A percentile compares a stretch with the other conserved stretches of the same genome.
Evolutionary conservation across 2,113 vertebrate genomes (phyloP).

Genomic region (Pseudopipra pipra): DNA sequence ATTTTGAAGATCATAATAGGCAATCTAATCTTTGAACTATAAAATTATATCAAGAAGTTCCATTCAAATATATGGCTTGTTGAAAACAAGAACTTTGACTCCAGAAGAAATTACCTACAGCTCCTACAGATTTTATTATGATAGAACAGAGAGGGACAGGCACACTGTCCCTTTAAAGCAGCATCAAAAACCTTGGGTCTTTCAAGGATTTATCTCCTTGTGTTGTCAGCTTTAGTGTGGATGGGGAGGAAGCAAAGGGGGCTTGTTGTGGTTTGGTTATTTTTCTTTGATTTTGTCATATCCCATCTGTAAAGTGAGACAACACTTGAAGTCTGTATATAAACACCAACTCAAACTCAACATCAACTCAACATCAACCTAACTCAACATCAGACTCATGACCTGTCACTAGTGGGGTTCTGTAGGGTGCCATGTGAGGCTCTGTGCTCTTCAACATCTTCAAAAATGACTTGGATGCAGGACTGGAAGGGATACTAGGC

Average conservation of each 20-base stretch:
- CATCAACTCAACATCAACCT: neutral
- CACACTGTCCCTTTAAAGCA: neutral
- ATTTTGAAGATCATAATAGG: neutral
- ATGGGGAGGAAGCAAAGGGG: neutral
- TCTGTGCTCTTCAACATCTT: neutral
- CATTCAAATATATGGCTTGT: neutral
- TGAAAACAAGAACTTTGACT: neutral
- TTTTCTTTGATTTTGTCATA: neutral
- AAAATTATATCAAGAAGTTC: neutral
- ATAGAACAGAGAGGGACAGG: neutral
- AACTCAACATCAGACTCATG: neutral
- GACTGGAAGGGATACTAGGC: neutral
- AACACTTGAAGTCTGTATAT: neutral
- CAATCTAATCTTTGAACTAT: neutral
- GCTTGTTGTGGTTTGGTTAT: neutral
- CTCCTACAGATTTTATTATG: neutral
- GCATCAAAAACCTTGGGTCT: neutral
- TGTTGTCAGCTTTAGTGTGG: neutral
- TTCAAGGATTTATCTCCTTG: neutral
- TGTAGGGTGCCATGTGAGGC: neutral
- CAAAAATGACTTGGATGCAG: neutral
- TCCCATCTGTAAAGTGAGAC: neutral
- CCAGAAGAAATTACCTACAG: neutral
- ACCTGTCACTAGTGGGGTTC: neutral
- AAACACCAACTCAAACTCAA: neutral